A percentile compares a stretch with the other conserved stretches of the same genome.
Conservation (phyloP, 2,113 vertebrate genomes). For the Brachionichthys hirsutus region DNA sequence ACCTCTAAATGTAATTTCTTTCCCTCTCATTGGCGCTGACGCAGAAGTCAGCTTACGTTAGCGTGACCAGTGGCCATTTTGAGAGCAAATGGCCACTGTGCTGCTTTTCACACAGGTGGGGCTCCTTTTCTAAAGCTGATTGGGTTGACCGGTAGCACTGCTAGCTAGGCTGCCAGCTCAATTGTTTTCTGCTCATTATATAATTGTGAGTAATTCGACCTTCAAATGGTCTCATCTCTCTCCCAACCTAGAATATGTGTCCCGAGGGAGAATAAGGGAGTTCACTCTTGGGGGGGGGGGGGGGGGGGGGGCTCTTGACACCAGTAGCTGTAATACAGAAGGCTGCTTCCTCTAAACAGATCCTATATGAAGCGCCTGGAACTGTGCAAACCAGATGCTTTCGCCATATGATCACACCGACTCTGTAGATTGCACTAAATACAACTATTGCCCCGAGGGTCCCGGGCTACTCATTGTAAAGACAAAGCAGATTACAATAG, state of each 20-base stretch:
- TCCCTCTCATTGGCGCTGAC: constrained; percentile 55
- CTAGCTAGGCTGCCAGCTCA: constrained; percentile 24
- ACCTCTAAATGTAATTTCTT: constrained; percentile 78
- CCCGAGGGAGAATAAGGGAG: constrained; percentile 28
- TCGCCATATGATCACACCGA: constrained; percentile 36
- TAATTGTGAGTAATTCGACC: constrained; percentile 69
- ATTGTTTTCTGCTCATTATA: constrained; percentile 57
- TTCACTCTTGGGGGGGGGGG: neutral
- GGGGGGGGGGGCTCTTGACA: constrained; percentile 5
- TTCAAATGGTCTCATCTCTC: constrained; percentile 64
- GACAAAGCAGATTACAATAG: constrained; percentile 32
- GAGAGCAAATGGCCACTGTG: constrained; percentile 20
- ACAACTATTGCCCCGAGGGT: constrained; percentile 13
- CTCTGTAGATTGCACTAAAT: constrained; percentile 39
- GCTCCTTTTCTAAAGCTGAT: constrained; percentile 9
- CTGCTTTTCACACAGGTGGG: neutral
- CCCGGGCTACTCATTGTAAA: constrained; percentile 25
- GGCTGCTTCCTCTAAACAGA: constrained; percentile 29
- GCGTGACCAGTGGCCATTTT: constrained; percentile 46
- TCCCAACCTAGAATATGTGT: constrained; percentile 53
- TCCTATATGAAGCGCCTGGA: constrained; percentile 32
- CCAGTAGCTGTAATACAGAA: constrained; percentile 11
- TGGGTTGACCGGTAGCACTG: constrained; percentile 28
- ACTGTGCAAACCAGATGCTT: constrained; percentile 45
- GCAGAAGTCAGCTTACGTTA: constrained; percentile 37